Evolutionary conservation across 1,140 invertebrate species (phyloP).

Genomic region (Episyrphus balteatus): DNA sequence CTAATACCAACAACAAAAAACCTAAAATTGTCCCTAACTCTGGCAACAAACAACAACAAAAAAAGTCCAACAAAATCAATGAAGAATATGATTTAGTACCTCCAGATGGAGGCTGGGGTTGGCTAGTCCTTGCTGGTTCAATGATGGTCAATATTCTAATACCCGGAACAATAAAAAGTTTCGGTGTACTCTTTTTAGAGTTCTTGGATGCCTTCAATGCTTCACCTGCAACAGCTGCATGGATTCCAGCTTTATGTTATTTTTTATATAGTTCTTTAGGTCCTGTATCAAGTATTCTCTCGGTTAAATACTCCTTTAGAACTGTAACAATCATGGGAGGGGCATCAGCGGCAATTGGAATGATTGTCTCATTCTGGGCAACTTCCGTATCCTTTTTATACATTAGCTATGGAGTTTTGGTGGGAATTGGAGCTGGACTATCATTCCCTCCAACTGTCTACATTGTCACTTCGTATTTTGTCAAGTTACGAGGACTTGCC

Average conservation of each 20-base stretch:
- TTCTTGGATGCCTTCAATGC: slow-evolving; percentile 65
- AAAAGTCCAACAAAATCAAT: neutral
- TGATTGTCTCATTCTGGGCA: slow-evolving; percentile 76
- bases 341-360: slow-evolving; percentile 67
- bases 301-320: slow-evolving; percentile 83
- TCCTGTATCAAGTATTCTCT: slow-evolving; percentile 79
- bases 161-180: slow-evolving; percentile 74
- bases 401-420: slow-evolving; percentile 67
- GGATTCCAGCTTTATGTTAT: slow-evolving; percentile 74
- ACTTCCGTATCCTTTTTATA: slow-evolving; percentile 64
- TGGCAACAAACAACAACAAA: too few species aligned
- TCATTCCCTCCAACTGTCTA: slow-evolving; percentile 82
- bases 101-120: slow-evolving; percentile 68
- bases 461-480: slow-evolving; percentile 81
- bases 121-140: slow-evolving; percentile 67
- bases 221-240: slow-evolving; percentile 58
- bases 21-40: too few species aligned
- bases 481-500: slow-evolving; percentile 65
- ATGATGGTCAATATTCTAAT: slow-evolving; percentile 73
- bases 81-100: slow-evolving; percentile 42
- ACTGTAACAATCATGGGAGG: slow-evolving; percentile 79
- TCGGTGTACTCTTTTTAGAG: slow-evolving; percentile 71
- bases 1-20: too few species aligned
- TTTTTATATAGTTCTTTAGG: slow-evolving; percentile 78
- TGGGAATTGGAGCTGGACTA: slow-evolving; percentile 68